Evolutionary conservation across 2,113 vertebrate species (phyloP), one percentile per base, ranked within the genome.

Genomic region (Hiodon tergisus): DNA sequence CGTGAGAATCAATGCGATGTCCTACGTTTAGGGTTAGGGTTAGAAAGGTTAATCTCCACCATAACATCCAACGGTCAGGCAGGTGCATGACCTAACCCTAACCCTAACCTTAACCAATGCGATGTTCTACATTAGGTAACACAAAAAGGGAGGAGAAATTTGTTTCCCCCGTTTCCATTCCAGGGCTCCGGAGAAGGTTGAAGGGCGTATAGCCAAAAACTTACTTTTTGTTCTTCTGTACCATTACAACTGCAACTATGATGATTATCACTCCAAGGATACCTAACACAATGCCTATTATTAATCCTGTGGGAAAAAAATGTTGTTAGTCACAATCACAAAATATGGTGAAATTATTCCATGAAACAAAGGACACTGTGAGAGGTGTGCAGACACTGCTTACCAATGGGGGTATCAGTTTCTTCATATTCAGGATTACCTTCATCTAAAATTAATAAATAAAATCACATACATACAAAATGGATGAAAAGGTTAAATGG

Each of bases 201-300:
- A 46, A 48, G 10, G 13, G 10, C 3, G 2, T 5, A 48, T 46
- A 7, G 13, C 52, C 52, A 46, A 58, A 47, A 70, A 76, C 75
- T 76, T 70, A 76, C 75, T 62, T 76, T 13, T 67, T 74, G 2
- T 69, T 70, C 57, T 58, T 75, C 67, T 71, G 57, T 54, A 16
- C 57, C 16, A 70, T 2, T 46, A 71, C n/a, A 6, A 73, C n/a
- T 1, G 75, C 16, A 52, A 55, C 46, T 2, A 76, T 63, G 0
- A 67, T 54, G 55, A 79, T 51, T 61, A 68, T 63, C 50, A 57
- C 72, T 71, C 71, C 75, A 73, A 70, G 16, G 17, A 67, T 11
- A 14, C 61, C 67, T 17, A 73, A 60, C 9, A 74, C 52, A 76
- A 69, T 77, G n/a, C 71, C 75, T 17, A 75, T 16, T 5, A 80